These are phyloP conservation scores for Buphagus erythrorhynchus DNA, from an alignment of 2,797 vertebrate genomes.

Conservation along the genomic window DNA sequence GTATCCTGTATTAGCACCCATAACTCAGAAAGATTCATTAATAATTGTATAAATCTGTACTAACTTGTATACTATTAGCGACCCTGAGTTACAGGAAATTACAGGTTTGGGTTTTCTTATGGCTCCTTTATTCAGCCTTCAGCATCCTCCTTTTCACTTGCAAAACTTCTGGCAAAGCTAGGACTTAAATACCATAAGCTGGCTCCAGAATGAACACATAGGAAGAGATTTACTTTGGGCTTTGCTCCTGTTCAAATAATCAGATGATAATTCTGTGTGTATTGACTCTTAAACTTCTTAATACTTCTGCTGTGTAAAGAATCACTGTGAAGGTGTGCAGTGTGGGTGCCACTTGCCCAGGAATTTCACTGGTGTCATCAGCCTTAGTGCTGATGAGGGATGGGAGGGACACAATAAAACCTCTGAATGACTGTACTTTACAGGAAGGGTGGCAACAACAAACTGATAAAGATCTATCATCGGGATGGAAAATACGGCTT, in stretches of 20 bases:
- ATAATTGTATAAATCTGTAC: background rate
- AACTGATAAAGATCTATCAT: slow-evolving; percentile 97
- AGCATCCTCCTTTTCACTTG: background rate
- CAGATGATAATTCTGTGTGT: slow-evolving; percentile 4
- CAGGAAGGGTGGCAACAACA: slow-evolving; percentile 97
- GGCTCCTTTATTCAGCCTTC: background rate
- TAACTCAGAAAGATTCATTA: slow-evolving; percentile 18
- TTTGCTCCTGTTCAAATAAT: slow-evolving; percentile 42
- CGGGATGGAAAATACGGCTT: slow-evolving; percentile 93
- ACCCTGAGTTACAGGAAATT: background rate
- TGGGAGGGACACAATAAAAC: background rate
- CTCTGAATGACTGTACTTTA: slow-evolving; percentile 42
- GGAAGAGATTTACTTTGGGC: slow-evolving; percentile 21
- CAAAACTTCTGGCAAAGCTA: slow-evolving; percentile 13
- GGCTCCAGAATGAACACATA: slow-evolving; percentile 1
- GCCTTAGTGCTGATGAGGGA: background rate
- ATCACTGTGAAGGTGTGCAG: background rate
- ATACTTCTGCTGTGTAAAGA: background rate
- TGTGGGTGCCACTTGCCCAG: background rate
- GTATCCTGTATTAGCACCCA: slow-evolving; percentile 15
- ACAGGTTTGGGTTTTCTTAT: background rate
- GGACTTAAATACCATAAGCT: background rate
- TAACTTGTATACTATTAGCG: background rate
- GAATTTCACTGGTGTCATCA: background rate
- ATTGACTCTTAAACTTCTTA: background rate